Evolutionary conservation across 2,797 vertebrate genomes (phyloP).

Genomic region (Brotula barbata): DNA sequence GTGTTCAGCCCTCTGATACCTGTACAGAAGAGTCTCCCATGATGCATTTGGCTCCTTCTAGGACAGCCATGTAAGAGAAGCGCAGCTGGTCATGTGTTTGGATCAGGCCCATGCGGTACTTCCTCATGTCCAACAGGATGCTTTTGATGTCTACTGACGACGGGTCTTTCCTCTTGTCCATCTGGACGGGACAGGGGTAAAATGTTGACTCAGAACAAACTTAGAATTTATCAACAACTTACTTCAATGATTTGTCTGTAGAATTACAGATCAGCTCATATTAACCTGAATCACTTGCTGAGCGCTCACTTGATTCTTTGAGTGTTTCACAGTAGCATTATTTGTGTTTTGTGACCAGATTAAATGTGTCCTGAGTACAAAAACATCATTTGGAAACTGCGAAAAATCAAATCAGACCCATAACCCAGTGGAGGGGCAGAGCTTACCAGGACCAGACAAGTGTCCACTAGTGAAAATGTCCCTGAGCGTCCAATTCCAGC

Average conservation of each 20-base stretch:
- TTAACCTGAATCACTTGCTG: too few species aligned
- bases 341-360: too few species aligned
- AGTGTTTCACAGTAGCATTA: too few species aligned
- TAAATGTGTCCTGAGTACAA: neutral
- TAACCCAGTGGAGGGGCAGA: neutral
- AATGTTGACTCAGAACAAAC: neutral
- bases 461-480: conserved; percentile 96
- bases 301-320: too few species aligned
- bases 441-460: conserved; percentile 92
- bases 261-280: too few species aligned
- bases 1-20: conserved; percentile 66
- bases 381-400: neutral
- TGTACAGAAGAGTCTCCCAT: conserved; percentile 91
- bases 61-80: conserved; percentile 94
- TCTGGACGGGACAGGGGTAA: conserved; percentile 53
- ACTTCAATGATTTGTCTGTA: too few species aligned
- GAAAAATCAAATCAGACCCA: neutral
- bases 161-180: conserved; percentile 87
- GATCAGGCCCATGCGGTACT: conserved; percentile 95
- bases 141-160: conserved; percentile 90
- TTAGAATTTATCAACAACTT: too few species aligned
- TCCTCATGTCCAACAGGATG: conserved; percentile 94
- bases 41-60: conserved; percentile 92
- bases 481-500: conserved; percentile 95
- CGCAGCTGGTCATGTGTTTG: conserved; percentile 96